A percentile compares a stretch with the other conserved stretches of the same genome.
Evolutionary conservation across 2,797 vertebrate genomes (phyloP).

Genomic region (Borostomias antarcticus): DNA sequence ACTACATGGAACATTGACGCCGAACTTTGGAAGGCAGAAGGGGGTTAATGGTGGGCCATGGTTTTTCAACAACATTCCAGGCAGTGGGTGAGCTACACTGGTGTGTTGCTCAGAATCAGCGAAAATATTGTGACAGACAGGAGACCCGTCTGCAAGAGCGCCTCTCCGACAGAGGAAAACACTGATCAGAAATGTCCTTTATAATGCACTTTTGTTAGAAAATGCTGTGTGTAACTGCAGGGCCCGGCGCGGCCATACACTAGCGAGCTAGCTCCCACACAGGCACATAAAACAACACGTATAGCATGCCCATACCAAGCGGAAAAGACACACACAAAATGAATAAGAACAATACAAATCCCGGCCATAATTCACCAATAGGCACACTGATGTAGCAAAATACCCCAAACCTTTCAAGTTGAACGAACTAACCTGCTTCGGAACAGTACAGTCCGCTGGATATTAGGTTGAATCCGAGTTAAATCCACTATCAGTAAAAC

Average conservation of each 20-base stretch:
- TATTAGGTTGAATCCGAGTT: constrained; percentile 78
- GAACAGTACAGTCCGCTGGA: constrained; percentile 71
- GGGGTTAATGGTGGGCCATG: constrained; percentile 60
- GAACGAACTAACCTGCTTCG: constrained; percentile 74
- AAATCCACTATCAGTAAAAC: constrained; percentile 91
- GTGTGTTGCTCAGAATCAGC: constrained; percentile 50
- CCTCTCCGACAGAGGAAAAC: constrained; percentile 32
- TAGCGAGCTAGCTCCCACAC: constrained; percentile 38
- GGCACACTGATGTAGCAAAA: constrained; percentile 35
- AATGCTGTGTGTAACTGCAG: constrained; percentile 69
- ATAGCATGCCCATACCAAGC: constrained; percentile 74
- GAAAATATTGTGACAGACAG: constrained; percentile 58
- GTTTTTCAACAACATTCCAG: constrained; percentile 65
- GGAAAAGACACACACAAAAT: constrained; percentile 65
- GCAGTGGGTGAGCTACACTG: constrained; percentile 57
- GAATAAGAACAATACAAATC: constrained; percentile 58
- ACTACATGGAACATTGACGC: constrained; percentile 13
- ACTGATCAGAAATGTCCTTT: constrained; percentile 40
- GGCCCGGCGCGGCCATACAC: constrained; percentile 78
- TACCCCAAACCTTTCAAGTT: constrained; percentile 29
- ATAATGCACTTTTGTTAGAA: constrained; percentile 57
- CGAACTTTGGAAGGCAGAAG: constrained; percentile 67
- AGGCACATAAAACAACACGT: constrained; percentile 68
- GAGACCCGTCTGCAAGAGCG: constrained; percentile 34
- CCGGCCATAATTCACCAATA: constrained; percentile 43